Evolutionary conservation across 2,113 vertebrate species (phyloP), one percentile per base, ranked within the genome.

Genomic region (Daubentonia madagascariensis): DNA sequence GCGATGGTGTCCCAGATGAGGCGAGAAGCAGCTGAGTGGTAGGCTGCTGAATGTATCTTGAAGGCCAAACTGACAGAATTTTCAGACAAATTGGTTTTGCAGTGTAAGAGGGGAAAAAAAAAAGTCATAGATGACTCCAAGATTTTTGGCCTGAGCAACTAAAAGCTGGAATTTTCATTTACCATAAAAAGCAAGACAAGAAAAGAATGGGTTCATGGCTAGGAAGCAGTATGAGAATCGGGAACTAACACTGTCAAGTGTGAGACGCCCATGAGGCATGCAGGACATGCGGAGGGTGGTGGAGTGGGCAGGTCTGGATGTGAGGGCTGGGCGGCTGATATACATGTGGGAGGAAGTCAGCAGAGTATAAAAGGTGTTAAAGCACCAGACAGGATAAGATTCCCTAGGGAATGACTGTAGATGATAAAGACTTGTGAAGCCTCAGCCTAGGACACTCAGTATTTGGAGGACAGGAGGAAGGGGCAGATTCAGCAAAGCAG

Each of bases 61-160:
- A 88, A 95, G n/a, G 52, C 48, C 81, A 93, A 61, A 78, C 20
- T 40, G 30, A 57, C 20, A 68, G 84, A 45, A 76, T 63, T 45
- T 50, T 54, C 70, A 59, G 48, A 89, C 35, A 76, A 81, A 43
- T 61, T 61, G 75, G 30, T 57, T n/a, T 43, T n/a, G 40, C 14
- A 57, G 18, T 43, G 3, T 45, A 48, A 61, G 32, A 75, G 28
- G 59, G 50, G 59, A 10, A 28, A 61, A 61, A 2, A 61, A 59
- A 28, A 61, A 9, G 25, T 61, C 9, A 61, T 28, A 61, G 22
- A 28, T 61, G 59, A 61, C 8, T 10, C 59, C 25, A 35, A 67
- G 14, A 67, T 8, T 45, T 65, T 48, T 72, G 37, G 35, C 37
- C 25, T 22, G 28, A 52, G 59, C 76, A 85, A 85, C 57, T 87